These are phyloP conservation scores for Ecliptopera silaceata DNA, from an alignment of 2,888 invertebrate genomes.

Conservation along the genomic window DNA sequence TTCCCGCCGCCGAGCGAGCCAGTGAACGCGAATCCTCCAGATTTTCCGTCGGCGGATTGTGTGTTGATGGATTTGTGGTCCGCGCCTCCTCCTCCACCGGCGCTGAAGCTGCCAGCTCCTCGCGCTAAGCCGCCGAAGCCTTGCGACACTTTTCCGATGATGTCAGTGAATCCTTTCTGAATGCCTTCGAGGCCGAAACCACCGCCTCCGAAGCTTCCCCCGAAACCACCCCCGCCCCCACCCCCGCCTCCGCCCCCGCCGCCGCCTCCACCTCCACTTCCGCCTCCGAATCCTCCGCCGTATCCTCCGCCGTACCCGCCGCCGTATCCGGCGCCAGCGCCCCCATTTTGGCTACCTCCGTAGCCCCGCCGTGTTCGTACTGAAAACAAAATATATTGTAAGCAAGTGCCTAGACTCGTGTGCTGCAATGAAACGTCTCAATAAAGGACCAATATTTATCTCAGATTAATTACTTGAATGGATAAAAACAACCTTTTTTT, in stretches of 20 bases:
- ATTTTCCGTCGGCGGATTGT: slow-evolving; percentile 71
- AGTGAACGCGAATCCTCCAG: slow-evolving; percentile 73
- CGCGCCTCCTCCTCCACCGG: slow-evolving; percentile 29
- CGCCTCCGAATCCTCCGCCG: slow-evolving; percentile 42
- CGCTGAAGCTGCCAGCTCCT: slow-evolving; percentile 37
- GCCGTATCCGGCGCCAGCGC: slow-evolving; percentile 39
- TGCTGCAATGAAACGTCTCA: neutral
- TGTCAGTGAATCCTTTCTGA: slow-evolving; percentile 54
- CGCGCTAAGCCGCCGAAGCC: slow-evolving; percentile 48
- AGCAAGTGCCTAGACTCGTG: neutral
- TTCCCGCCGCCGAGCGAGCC: slow-evolving; percentile 62
- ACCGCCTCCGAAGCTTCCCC: slow-evolving; percentile 47
- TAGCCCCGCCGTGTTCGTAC: slow-evolving; percentile 63
- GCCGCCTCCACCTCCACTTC: slow-evolving; percentile 46
- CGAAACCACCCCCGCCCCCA: slow-evolving; percentile 40
- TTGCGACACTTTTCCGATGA: slow-evolving; percentile 55
- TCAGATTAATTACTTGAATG: neutral
- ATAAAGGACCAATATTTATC: neutral
- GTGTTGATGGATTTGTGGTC: slow-evolving; percentile 60
- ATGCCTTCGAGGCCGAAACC: slow-evolving; percentile 50
- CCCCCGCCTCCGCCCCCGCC: slow-evolving; percentile 36
- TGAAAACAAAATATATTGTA: slow-evolving; percentile 45
- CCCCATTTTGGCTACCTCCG: slow-evolving; percentile 45
- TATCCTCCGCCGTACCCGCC: slow-evolving; percentile 42
- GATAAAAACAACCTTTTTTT: neutral